Base-by-base conservation (phyloP, 2,797 vertebrate species). In the Argyrosomus regius region DNA sequence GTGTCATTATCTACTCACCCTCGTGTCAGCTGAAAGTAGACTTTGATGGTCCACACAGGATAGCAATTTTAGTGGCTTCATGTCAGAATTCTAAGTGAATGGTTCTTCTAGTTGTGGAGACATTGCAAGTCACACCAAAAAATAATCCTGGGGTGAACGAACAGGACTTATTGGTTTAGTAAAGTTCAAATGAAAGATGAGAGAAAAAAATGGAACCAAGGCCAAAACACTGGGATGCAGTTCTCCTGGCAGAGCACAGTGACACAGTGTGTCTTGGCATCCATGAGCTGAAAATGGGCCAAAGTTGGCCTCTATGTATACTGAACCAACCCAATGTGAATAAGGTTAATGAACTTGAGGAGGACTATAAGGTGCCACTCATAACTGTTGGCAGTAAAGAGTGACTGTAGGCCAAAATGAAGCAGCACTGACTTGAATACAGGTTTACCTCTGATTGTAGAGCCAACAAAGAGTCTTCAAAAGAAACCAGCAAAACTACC, bases 261-360 rank as follows among this genome's bases (percentile, higher is more conserved):
- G 64, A 77, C 77, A 76, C 75, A 67, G 65, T 60, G 60, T 70
- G 75, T 83, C 59, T 86, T 90, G 88, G 88, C 81, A 50, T 69
- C 72, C 43, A 53, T 28, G 8, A 43, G 35, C 61, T 85, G 72
- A 80, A 79, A 82, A 80, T 65, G 77, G 65, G 82, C 86, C 86
- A 90, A 69, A 64, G 26, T 52, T 85, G 72, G 57, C 59, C 28
- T 79, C 39, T 31, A 28, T 66, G 46, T 71, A 35, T 35, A 60
- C 73, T 82, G 41, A 82, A 68, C 50, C 57, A 71, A 85, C 64
- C 77, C 62, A 82, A 70, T 65, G 75, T 48, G 60, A 83, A 71
- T 67, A 67, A 83, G 70, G 69, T 83, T 84, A 84, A 83, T 85
- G 65, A 63, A 72, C 76, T 84, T 57, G 48, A 72, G 80, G 75